These are phyloP conservation scores for Jordanella pulchra DNA, from an alignment of 2,797 vertebrate species.

Conservation along the genomic window DNA sequence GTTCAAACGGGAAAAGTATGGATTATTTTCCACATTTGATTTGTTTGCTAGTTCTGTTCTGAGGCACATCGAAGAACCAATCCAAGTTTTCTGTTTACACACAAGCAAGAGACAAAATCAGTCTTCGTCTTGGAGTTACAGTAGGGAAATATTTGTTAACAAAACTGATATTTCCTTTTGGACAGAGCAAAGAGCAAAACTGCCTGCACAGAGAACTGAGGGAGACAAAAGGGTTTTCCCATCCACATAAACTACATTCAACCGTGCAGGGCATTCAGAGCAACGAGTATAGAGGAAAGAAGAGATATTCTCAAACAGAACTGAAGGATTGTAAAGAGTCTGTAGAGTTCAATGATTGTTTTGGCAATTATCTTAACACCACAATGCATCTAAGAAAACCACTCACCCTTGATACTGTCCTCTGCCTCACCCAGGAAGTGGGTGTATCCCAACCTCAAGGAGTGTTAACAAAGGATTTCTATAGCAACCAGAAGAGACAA, in stretches of 20 bases:
- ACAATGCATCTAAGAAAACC: no score
- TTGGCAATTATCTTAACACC: no score
- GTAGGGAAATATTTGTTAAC: neutral
- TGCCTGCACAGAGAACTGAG: neutral
- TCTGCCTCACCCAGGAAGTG: no score
- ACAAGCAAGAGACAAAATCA: no score
- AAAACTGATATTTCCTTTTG: neutral
- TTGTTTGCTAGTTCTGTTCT: neutral
- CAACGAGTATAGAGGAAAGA: no score
- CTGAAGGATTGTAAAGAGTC: no score
- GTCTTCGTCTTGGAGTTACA: neutral
- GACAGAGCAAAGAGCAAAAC: neutral
- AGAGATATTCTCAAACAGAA: no score
- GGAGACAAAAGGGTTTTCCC: neutral
- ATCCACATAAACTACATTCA: neutral
- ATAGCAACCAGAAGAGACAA: no score
- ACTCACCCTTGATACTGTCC: no score
- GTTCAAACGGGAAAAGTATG: neutral
- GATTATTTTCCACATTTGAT: neutral
- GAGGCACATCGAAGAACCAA: neutral
- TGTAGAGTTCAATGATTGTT: no score
- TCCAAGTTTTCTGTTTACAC: neutral
- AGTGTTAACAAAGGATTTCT: no score
- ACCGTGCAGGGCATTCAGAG: neutral
- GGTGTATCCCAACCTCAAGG: no score